These are phyloP conservation scores for Lucilia sericata DNA, from an alignment of 1,140 invertebrate genomes.

Conservation along the genomic window DNA sequence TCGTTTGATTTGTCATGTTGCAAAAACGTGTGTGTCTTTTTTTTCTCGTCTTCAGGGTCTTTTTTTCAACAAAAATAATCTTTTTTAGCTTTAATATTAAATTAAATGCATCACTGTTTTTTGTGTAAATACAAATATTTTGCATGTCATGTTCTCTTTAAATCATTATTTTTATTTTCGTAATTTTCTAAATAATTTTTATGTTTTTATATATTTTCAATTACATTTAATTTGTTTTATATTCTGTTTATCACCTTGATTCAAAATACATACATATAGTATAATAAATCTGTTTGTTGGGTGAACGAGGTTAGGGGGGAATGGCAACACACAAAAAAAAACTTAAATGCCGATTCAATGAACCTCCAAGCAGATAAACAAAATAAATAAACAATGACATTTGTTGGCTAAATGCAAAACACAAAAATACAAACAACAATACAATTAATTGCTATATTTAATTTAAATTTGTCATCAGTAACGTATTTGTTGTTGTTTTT, in stretches of 20 bases:
- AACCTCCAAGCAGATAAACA: conserved; percentile 16
- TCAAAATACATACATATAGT: neutral
- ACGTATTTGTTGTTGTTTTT: no score
- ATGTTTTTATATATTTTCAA: conserved; percentile 11
- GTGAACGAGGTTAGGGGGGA: neutral
- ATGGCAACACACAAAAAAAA: neutral
- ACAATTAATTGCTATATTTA: neutral
- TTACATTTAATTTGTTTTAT: neutral
- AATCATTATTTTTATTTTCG: neutral
- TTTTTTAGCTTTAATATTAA: neutral
- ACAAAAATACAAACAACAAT: neutral
- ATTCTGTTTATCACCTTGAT: conserved; percentile 17
- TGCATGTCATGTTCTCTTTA: neutral
- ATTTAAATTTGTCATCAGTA: no score
- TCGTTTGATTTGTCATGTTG: neutral
- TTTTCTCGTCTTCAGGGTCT: neutral
- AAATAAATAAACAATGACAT: conserved; percentile 14
- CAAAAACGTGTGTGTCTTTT: neutral
- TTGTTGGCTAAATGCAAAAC: neutral
- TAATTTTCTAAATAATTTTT: neutral
- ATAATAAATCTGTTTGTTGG: neutral
- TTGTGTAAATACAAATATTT: neutral
- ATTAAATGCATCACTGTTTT: conserved; percentile 13
- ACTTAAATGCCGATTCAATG: conserved; percentile 12
- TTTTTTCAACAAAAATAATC: neutral